These are phyloP conservation scores for Trachemys scripta DNA, from an alignment of 2,113 vertebrate species.

Conservation along the genomic window DNA sequence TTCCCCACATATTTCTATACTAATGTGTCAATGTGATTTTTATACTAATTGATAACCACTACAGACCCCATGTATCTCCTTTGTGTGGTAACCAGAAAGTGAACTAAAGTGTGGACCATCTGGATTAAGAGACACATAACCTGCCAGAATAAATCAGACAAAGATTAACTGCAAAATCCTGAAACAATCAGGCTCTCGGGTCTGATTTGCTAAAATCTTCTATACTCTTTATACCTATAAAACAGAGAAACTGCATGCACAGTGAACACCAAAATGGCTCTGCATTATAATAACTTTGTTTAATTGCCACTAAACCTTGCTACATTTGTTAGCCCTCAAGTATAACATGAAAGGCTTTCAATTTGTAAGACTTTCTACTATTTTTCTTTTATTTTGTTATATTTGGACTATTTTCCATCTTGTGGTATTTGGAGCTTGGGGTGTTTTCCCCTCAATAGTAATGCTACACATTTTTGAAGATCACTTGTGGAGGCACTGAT, in stretches of 20 bases:
- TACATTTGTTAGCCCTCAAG: not conserved
- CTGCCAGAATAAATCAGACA: not conserved
- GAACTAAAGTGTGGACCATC: not conserved
- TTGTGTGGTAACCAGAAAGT: not conserved
- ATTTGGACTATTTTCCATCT: not conserved
- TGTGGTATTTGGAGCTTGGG: accelerated
- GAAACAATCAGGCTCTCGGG: not conserved
- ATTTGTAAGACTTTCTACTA: not conserved
- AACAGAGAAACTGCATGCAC: not conserved
- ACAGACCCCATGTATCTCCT: not conserved
- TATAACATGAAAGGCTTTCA: not conserved
- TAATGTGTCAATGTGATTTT: not conserved
- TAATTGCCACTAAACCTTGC: not conserved
- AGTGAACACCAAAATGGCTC: not conserved
- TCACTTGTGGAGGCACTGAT: not conserved
- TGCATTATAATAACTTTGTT: not conserved
- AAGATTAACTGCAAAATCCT: not conserved
- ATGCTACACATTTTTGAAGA: not conserved
- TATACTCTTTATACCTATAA: not conserved
- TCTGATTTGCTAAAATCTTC: not conserved
- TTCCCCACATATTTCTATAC: not conserved
- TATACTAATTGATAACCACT: not conserved
- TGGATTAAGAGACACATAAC: not conserved
- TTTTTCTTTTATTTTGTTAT: not conserved
- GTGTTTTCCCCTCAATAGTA: not conserved